Evolutionary conservation across 2,888 invertebrate species (phyloP).

Genomic region (Adineta ricciae): DNA sequence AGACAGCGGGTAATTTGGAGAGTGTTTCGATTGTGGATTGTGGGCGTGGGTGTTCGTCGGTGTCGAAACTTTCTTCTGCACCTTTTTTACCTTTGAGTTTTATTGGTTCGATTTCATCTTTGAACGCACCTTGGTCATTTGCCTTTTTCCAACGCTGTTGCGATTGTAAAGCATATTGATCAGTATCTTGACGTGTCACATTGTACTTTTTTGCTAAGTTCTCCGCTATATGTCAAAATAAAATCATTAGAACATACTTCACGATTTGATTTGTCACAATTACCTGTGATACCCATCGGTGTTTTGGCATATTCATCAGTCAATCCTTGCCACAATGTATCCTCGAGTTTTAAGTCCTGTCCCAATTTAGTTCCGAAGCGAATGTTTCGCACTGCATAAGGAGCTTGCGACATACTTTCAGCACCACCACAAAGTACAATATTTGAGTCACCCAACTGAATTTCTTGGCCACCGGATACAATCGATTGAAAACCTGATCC

Average conservation of each 20-base stretch:
- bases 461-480: constrained; percentile 82
- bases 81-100: constrained; percentile 68
- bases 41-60: constrained; percentile 78
- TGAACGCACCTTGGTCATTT: constrained; percentile 75
- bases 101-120: constrained; percentile 76
- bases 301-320: constrained; percentile 76
- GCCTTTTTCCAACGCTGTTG: constrained; percentile 80
- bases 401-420: constrained; percentile 88
- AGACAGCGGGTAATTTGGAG: constrained; percentile 70
- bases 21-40: constrained; percentile 75
- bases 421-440: constrained; percentile 80
- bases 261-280: constrained; percentile 62
- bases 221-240: constrained; percentile 39
- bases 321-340: constrained; percentile 76
- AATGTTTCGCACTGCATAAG: constrained; percentile 67
- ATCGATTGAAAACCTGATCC: constrained; percentile 94
- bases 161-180: constrained; percentile 71
- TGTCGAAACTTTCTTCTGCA: constrained; percentile 63
- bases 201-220: constrained; percentile 48
- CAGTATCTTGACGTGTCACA: constrained; percentile 54
- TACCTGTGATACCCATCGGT: constrained; percentile 86
- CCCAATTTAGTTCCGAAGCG: constrained; percentile 81
- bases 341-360: constrained; percentile 63
- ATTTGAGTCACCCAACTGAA: constrained; percentile 69
- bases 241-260: not conserved